phyloP scores from a whole-genome alignment of 2,888 invertebrate genomes.

The Eremobia ochroleuca region DNA sequence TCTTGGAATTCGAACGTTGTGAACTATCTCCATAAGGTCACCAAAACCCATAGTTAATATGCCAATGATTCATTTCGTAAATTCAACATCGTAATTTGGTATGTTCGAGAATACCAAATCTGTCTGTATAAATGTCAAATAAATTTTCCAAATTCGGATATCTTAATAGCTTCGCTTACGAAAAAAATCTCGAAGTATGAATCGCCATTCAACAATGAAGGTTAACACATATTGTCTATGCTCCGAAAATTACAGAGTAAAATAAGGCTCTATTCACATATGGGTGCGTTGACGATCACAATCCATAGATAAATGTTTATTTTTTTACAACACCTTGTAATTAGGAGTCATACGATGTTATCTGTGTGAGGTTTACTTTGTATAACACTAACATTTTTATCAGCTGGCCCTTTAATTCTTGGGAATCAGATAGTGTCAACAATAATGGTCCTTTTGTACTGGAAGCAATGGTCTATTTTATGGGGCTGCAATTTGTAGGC shows the following conservation, averaged over 20 bases:
- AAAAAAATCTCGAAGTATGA: neutral
- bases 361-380: conserved; percentile 48
- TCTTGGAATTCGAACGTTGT: neutral
- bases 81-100: neutral
- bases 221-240: conserved; percentile 11
- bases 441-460: neutral
- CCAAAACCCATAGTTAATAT: neutral
- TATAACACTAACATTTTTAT: conserved; percentile 36
- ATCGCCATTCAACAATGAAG: neutral
- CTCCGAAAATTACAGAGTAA: conserved; percentile 20
- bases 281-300: conserved; percentile 50
- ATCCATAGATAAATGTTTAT: conserved; percentile 55
- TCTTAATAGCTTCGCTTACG: neutral
- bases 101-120: neutral
- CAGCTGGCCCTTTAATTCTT: conserved; percentile 34
- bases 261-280: conserved; percentile 46
- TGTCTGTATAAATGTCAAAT: conserved; percentile 2
- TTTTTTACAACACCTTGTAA: conserved; percentile 58
- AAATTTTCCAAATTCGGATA: conserved; percentile 12
- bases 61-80: neutral
- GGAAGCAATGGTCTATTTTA: conserved; percentile 12
- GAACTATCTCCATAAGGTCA: neutral
- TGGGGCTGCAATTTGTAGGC: conserved; percentile 38
- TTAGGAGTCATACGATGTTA: conserved; percentile 52
- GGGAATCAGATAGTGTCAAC: conserved; percentile 12